phyloP scores from a whole-genome alignment of 2,113 vertebrate species.

The Phalacrocorax carbo region DNA sequence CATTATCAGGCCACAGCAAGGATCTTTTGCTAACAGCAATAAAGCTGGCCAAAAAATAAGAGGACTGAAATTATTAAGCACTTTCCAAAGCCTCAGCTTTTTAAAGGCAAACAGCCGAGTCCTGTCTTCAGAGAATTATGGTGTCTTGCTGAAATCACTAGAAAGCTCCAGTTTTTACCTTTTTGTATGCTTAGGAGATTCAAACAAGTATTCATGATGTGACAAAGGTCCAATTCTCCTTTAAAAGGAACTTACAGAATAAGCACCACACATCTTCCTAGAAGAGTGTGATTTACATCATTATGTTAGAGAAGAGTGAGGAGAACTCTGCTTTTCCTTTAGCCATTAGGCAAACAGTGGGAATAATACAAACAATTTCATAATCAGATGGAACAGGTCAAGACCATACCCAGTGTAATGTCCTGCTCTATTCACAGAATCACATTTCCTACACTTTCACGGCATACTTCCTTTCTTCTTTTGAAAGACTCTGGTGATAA shows the following conservation, averaged over 20 bases:
- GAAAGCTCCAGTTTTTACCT: not conserved
- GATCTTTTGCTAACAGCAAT: conserved; percentile 23
- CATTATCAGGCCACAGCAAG: conserved; percentile 53
- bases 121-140: not conserved
- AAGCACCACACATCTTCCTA: not conserved
- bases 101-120: conserved; percentile 4
- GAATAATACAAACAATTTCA: not conserved
- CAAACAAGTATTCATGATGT: not conserved
- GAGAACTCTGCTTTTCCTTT: not conserved
- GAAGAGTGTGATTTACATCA: not conserved
- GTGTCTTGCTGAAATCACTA: not conserved
- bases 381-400: not conserved
- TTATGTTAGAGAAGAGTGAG: not conserved
- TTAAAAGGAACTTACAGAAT: not conserved
- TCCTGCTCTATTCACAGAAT: not conserved
- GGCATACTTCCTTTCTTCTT: not conserved
- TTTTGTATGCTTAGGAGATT: not conserved
- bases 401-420: not conserved
- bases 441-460: not conserved
- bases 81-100: conserved; percentile 24
- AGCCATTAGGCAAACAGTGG: not conserved
- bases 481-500: not conserved
- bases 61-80: conserved; percentile 26
- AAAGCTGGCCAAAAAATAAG: not conserved
- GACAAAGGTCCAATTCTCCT: not conserved